phyloP scores from a whole-genome alignment of 2,797 vertebrate species.

The Pseudomugil tenellus region DNA sequence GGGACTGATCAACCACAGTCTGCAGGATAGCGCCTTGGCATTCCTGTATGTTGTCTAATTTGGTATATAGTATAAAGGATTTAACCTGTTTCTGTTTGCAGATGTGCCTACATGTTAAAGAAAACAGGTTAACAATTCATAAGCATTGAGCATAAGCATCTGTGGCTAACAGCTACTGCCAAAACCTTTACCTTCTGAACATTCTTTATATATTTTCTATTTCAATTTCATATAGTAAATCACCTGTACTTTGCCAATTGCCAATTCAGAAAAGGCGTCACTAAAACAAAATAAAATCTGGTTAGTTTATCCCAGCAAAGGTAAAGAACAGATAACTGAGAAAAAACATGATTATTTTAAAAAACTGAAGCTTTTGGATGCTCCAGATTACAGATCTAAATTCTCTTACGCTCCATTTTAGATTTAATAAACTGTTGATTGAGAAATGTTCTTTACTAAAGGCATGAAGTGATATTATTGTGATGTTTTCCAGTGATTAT shows the following conservation, averaged over 20 bases:
- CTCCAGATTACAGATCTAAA: not conserved
- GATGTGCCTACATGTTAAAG: too few relatives aligned
- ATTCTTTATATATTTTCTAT: too few relatives aligned
- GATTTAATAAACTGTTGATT: slow-evolving; percentile 1
- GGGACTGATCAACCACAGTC: not conserved
- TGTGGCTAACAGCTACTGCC: too few relatives aligned
- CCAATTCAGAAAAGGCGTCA: not conserved
- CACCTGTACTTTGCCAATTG: not conserved
- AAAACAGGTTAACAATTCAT: not conserved
- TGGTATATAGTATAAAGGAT: too few relatives aligned
- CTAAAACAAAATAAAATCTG: not conserved
- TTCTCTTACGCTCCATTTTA: not conserved
- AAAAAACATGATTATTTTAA: too few relatives aligned
- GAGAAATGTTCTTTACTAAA: slow-evolving; percentile 22
- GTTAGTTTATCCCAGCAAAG: not conserved
- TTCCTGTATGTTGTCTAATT: not conserved
- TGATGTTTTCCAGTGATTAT: slow-evolving; percentile 13
- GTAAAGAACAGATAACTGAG: not conserved
- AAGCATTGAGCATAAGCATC: not conserved
- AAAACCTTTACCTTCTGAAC: too few relatives aligned
- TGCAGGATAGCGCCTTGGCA: not conserved
- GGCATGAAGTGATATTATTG: slow-evolving; percentile 39
- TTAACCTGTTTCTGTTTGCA: not conserved
- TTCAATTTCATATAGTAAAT: not conserved
- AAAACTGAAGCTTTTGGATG: not conserved